Percentiles rank a stretch among this genome's conserved stretches.
Evolutionary conservation across 1,140 invertebrate genomes (phyloP).

Genomic region (Drosophila busckii): DNA sequence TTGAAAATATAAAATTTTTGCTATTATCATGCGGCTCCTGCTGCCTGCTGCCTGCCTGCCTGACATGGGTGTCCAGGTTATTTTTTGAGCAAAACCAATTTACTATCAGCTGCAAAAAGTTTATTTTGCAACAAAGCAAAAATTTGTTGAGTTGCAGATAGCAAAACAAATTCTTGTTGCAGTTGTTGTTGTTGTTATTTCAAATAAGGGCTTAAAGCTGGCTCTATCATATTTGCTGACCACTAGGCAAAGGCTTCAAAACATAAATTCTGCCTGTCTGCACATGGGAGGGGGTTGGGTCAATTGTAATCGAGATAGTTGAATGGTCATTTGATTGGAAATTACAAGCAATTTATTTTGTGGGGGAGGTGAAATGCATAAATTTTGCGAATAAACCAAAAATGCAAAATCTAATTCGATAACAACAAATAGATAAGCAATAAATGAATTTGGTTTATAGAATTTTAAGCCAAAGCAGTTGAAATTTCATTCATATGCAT

Average conservation of each 20-base stretch:
- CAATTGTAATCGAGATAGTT: conserved; percentile 19
- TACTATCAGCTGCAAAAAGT: conserved; percentile 63
- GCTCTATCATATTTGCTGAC: conserved; percentile 23
- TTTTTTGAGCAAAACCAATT: conserved; percentile 67
- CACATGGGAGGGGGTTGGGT: too few relatives aligned
- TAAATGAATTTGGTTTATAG: too few relatives aligned
- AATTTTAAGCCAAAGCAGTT: too few relatives aligned
- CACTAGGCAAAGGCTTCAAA: conserved; percentile 10
- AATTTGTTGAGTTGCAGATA: conserved; percentile 38
- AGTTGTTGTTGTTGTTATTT: conserved; percentile 19
- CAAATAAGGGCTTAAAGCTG: conserved; percentile 27
- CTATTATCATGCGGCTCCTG: conserved; percentile 7
- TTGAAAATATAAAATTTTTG: conserved; percentile 69
- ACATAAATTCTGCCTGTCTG: conserved; percentile 5
- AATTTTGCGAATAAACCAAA: too few relatives aligned
- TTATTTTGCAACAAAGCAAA: conserved; percentile 48
- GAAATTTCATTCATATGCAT: too few relatives aligned
- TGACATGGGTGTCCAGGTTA: conserved; percentile 24
- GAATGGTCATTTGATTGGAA: conserved; percentile 16
- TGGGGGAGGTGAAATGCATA: too few relatives aligned
- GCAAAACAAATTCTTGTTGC: conserved; percentile 17
- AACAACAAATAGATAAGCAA: too few relatives aligned
- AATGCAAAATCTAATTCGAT: too few relatives aligned
- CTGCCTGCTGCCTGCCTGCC: conserved; percentile 24
- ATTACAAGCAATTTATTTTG: conserved; percentile 9